Conservation (phyloP, 2,797 vertebrate species). For the Allobates femoralis region DNA sequence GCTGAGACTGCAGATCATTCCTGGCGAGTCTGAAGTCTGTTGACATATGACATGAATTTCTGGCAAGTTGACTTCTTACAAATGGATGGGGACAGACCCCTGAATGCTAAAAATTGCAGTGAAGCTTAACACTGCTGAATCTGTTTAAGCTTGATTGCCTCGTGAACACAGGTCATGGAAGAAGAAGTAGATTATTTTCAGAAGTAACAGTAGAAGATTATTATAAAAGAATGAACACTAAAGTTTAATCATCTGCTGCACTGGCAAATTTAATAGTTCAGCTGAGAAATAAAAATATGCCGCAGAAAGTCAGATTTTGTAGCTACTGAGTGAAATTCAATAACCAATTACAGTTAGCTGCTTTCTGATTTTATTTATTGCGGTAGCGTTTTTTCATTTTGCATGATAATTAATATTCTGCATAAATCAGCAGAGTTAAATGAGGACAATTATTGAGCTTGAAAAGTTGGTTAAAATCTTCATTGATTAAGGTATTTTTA, state of each 20-base stretch:
- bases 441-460: constrained; percentile 39
- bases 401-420: constrained; percentile 34
- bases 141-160: constrained; percentile 71
- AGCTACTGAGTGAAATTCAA: constrained; percentile 38
- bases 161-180: constrained; percentile 71
- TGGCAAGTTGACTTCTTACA: constrained; percentile 72
- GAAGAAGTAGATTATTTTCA: constrained; percentile 71
- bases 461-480: constrained; percentile 26
- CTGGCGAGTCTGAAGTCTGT: constrained; percentile 71
- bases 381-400: not conserved
- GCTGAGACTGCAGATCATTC: constrained; percentile 76
- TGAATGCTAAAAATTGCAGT: constrained; percentile 71
- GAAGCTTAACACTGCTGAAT: constrained; percentile 73
- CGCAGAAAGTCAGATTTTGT: constrained; percentile 22
- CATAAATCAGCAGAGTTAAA: constrained; percentile 24
- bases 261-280: constrained; percentile 69
- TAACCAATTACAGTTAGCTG: constrained; percentile 29
- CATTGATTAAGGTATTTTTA: not conserved
- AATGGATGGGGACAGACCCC: constrained; percentile 74
- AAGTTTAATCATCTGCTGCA: constrained; percentile 69
- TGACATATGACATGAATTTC: constrained; percentile 77
- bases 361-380: constrained; percentile 43
- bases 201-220: constrained; percentile 72
- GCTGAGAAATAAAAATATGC: constrained; percentile 43
- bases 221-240: constrained; percentile 67